Evolutionary conservation across 2,888 invertebrate genomes (phyloP).

Genomic region (Hyles lineata): DNA sequence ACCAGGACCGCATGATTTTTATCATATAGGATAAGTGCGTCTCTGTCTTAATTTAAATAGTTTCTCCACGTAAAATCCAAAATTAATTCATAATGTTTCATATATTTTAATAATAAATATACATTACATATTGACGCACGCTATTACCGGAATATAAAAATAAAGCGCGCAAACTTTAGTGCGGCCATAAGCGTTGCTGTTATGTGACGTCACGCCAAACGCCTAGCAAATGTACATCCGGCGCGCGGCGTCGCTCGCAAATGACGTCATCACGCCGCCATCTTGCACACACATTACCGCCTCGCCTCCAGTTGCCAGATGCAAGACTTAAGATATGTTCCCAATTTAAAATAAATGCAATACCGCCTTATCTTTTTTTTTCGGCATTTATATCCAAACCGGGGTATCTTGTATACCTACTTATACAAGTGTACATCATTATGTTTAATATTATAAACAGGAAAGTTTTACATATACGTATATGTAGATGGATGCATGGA

Average conservation of each 20-base stretch:
- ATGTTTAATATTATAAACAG: no score
- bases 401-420: no score
- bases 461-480: no score
- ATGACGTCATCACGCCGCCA: constrained; percentile 37
- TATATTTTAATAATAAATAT: background rate
- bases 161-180: background rate
- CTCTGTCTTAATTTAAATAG: no score
- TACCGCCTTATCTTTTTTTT: no score
- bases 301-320: background rate
- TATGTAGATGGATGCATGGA: no score
- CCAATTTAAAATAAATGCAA: background rate
- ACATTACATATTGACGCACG: background rate
- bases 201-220: constrained; percentile 2
- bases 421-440: no score
- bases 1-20: no score
- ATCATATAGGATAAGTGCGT: no score
- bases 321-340: background rate
- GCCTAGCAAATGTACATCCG: constrained; percentile 26
- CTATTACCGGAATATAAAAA: background rate
- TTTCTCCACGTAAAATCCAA: no score
- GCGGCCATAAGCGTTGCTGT: background rate
- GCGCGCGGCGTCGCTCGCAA: constrained; percentile 33
- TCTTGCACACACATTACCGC: constrained; percentile 33
- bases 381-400: no score
- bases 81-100: no score